Conservation (phyloP, 2,888 invertebrate genomes). For the Sphaeridia pumilis region DNA sequence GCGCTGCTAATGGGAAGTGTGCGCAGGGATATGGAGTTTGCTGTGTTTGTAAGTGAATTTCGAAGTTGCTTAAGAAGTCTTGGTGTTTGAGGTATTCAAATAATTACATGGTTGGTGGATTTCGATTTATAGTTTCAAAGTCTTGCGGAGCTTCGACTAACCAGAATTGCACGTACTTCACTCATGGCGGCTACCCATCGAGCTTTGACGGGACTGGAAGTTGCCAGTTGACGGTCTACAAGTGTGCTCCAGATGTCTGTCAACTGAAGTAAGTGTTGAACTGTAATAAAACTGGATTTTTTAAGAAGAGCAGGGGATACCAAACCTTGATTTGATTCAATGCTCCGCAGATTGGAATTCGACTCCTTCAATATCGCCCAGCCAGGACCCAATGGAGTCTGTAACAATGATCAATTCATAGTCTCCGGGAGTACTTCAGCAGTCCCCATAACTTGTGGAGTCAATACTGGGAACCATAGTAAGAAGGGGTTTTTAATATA, state of each 20-base stretch:
- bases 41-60: constrained; percentile 54
- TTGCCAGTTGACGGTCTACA: constrained; percentile 69
- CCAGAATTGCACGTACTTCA: constrained; percentile 77
- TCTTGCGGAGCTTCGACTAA: constrained; percentile 64
- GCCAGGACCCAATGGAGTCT: constrained; percentile 61
- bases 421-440: constrained; percentile 69
- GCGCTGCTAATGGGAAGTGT: constrained; percentile 60
- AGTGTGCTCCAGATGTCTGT: constrained; percentile 65
- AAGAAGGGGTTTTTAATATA: constrained; percentile 36
- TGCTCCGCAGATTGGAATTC: constrained; percentile 55
- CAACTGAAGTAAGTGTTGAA: constrained; percentile 55
- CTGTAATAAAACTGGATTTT: neutral
- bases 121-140: constrained; percentile 51
- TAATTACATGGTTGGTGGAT: neutral
- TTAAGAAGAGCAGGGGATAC: neutral
- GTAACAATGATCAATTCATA: constrained; percentile 73
- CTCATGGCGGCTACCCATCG: constrained; percentile 69
- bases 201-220: constrained; percentile 65
- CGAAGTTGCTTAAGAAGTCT: neutral
- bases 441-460: constrained; percentile 62
- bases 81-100: neutral
- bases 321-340: neutral
- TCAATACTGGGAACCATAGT: constrained; percentile 68
- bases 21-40: constrained; percentile 66
- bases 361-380: constrained; percentile 63